A percentile compares a stretch with the other conserved stretches of the same genome.
Conservation (phyloP, 2,797 vertebrate genomes). For the Cichlasoma orientale region DNA sequence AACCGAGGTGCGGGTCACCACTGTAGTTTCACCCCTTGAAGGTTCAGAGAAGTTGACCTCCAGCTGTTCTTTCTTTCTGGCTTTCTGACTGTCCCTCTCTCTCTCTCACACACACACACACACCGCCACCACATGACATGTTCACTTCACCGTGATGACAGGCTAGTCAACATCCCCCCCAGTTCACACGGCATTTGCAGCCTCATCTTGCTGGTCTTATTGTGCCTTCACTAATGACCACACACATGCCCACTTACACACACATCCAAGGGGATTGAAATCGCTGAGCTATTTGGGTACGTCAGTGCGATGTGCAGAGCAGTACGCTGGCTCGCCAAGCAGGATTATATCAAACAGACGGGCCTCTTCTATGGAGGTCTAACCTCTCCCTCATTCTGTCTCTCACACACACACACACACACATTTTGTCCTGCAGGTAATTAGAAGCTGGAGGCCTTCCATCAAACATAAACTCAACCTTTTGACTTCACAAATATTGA, state of each 20-base stretch:
- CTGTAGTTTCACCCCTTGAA: constrained; percentile 20
- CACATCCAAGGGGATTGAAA: constrained; percentile 40
- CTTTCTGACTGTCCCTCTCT: not conserved
- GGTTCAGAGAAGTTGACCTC: constrained; percentile 24
- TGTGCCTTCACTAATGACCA: constrained; percentile 56
- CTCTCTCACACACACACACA: constrained; percentile 7
- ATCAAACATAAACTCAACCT: constrained; percentile 67
- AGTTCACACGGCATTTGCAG: constrained; percentile 46
- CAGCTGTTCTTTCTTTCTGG: not conserved
- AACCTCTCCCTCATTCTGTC: constrained; percentile 26
- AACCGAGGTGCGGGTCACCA: constrained; percentile 3
- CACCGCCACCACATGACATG: constrained; percentile 37
- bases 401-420: constrained; percentile 1
- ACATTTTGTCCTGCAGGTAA: constrained; percentile 58
- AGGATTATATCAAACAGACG: constrained; percentile 75
- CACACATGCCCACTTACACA: constrained; percentile 7
- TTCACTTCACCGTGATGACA: constrained; percentile 54
- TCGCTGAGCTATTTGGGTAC: constrained; percentile 70
- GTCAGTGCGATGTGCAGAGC: constrained; percentile 73
- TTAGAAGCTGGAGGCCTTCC: constrained; percentile 67
- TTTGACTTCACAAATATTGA: constrained; percentile 74
- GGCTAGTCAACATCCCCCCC: constrained; percentile 42
- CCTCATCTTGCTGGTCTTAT: constrained; percentile 54
- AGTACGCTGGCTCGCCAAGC: constrained; percentile 68
- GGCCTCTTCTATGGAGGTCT: constrained; percentile 66